Conservation (phyloP, 2,113 vertebrate species). For the Montifringilla adamsi region DNA sequence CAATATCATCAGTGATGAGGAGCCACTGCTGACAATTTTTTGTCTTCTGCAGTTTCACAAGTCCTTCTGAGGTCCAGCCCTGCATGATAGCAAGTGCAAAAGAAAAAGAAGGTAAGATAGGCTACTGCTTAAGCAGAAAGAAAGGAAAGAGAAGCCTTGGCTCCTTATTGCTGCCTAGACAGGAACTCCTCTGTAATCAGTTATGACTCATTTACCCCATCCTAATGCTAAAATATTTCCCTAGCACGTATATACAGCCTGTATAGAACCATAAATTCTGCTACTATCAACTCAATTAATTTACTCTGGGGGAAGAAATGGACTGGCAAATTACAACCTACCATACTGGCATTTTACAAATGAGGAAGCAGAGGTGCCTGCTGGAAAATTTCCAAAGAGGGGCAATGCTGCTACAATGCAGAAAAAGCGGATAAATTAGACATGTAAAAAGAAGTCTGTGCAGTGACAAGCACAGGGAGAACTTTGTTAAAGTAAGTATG, state of each 20-base stretch:
- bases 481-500: background rate
- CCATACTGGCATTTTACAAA: background rate
- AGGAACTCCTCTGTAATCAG: background rate
- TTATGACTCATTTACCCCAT: constrained; percentile 1
- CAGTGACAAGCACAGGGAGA: background rate
- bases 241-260: background rate
- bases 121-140: background rate
- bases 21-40: background rate
- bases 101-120: background rate
- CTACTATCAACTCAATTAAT: constrained; percentile 16
- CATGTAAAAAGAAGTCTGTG: background rate
- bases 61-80: background rate
- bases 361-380: background rate
- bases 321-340: background rate
- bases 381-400: background rate
- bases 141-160: background rate
- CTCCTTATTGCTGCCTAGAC: background rate
- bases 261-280: background rate
- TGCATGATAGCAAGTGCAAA: background rate
- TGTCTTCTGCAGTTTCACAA: background rate
- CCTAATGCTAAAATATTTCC: background rate
- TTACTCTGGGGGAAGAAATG: background rate
- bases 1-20: fast-evolving
- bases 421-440: background rate
- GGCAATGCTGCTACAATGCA: background rate